A percentile compares a stretch with the other conserved stretches of the same genome.
Conservation (phyloP, 64 coral and sea anemone genomes). For the Montipora foliosa region DNA sequence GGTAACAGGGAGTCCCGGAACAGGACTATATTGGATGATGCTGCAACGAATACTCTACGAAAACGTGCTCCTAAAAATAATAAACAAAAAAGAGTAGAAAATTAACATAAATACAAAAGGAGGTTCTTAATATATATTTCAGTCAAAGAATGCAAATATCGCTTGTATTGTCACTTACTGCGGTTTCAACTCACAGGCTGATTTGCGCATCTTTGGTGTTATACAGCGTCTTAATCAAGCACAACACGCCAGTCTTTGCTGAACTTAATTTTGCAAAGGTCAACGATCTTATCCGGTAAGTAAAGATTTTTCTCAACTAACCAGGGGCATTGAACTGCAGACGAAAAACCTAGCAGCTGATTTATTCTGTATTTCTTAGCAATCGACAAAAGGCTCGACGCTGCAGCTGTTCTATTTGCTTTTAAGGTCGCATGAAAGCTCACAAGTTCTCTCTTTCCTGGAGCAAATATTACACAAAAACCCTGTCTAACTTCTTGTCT, state of each 20-base stretch:
- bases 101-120: slow-evolving; percentile 7
- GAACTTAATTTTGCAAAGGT: not conserved
- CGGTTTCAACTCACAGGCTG: not conserved
- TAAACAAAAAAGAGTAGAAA: not conserved
- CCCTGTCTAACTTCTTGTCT: too few species aligned
- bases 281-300: not conserved
- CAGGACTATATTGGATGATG: not conserved
- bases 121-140: not conserved
- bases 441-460: too few species aligned
- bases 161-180: not conserved
- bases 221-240: not conserved
- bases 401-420: too few species aligned
- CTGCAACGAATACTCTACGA: not conserved
- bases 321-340: too few species aligned
- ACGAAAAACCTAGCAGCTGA: not conserved
- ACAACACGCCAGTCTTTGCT: not conserved
- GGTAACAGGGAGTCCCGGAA: too few species aligned
- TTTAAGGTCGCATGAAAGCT: too few species aligned
- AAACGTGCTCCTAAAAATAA: not conserved
- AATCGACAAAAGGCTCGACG: not conserved
- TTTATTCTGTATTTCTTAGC: not conserved
- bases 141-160: not conserved
- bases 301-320: not conserved
- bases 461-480: too few species aligned
- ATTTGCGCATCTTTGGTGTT: not conserved